Evolutionary conservation across 2,888 invertebrate species (phyloP).

Genomic region (Synergus umbraculus): DNA sequence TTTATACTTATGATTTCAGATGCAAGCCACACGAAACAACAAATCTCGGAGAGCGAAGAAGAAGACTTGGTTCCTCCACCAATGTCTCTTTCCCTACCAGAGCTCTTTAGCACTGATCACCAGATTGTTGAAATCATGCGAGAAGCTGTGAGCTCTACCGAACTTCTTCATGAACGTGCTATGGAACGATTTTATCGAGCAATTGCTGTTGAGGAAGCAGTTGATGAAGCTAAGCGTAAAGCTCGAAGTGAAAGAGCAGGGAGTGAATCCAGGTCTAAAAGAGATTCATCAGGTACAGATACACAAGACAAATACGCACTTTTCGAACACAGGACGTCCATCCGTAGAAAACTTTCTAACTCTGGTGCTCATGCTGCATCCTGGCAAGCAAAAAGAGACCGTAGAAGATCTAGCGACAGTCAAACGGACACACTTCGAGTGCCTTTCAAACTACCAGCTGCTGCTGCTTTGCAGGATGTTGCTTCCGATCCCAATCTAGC

Average conservation of each 20-base stretch:
- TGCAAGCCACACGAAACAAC: slow-evolving; percentile 42
- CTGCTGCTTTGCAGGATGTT: slow-evolving; percentile 53
- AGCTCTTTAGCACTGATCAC: slow-evolving; percentile 82
- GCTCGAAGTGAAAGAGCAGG: slow-evolving; percentile 54
- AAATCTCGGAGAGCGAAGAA: slow-evolving; percentile 70
- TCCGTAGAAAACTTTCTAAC: slow-evolving; percentile 78
- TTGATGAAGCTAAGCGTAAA: slow-evolving; percentile 75
- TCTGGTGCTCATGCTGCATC: slow-evolving; percentile 74
- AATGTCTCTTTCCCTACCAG: slow-evolving; percentile 89
- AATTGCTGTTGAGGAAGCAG: slow-evolving; percentile 85
- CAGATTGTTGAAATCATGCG: slow-evolving; percentile 80
- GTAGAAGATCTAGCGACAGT: slow-evolving; percentile 72
- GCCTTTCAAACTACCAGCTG: slow-evolving; percentile 52
- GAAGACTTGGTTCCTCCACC: slow-evolving; percentile 87
- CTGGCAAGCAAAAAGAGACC: slow-evolving; percentile 65
- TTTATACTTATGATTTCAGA: neutral
- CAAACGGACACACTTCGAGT: slow-evolving; percentile 60
- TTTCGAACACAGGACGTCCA: slow-evolving; percentile 43
- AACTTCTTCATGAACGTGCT: slow-evolving; percentile 88
- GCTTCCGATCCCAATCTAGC: slow-evolving; percentile 72
- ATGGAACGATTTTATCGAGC: slow-evolving; percentile 91
- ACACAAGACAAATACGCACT: slow-evolving; percentile 45
- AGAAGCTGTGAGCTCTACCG: slow-evolving; percentile 89
- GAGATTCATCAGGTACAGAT: neutral
- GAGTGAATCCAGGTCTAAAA: slow-evolving; percentile 42